Evolutionary conservation across 2,113 vertebrate genomes (phyloP), one percentile per base, ranked within the genome.

Genomic region (Oncorhynchus keta): DNA sequence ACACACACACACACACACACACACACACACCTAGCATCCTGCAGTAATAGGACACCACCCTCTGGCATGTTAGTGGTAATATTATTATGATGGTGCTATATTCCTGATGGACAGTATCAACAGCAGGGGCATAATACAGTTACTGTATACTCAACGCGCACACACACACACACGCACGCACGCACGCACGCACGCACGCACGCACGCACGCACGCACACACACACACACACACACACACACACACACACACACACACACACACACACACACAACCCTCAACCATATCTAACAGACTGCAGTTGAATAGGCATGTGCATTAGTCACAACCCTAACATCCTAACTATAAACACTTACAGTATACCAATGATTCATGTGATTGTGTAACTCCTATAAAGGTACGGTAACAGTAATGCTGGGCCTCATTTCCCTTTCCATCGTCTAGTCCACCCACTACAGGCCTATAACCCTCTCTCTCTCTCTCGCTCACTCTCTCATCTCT

Each of bases 341-440:
- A 14, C 55, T 57, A 20, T 16, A 45, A 45, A 45, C 39, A 20
- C 13, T 57, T 55, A 67, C 45, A 68, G 39, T 74, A 28, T 57
- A 70, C 35, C 71, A 77, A 9, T 66, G 73, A 76, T 73, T 84
- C 73, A 68, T 24, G 62, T 20, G 49, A 64, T 76, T 81, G 74
- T 78, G 35, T 81, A 80, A 80, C 70, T 69, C 49, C 49, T 4
- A 55, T 55, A 45, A 9, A 49, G 39, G 49, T 22, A 75, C 30
- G 48, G 74, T 76, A 77, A 75, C 55, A 65, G 74, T 76, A 77
- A 26, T 74, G 61, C 30, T 28, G 35, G 51, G 66, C 22, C 20
- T 68, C 55, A 55, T 73, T 68, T 32, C 65, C 26, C 26, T 28
- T 4, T 32, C 55, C 69, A 64, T 68, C 55, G 70, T 77, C 68